Conservation (phyloP, 2,888 invertebrate species). For the Drosophila robusta region DNA sequence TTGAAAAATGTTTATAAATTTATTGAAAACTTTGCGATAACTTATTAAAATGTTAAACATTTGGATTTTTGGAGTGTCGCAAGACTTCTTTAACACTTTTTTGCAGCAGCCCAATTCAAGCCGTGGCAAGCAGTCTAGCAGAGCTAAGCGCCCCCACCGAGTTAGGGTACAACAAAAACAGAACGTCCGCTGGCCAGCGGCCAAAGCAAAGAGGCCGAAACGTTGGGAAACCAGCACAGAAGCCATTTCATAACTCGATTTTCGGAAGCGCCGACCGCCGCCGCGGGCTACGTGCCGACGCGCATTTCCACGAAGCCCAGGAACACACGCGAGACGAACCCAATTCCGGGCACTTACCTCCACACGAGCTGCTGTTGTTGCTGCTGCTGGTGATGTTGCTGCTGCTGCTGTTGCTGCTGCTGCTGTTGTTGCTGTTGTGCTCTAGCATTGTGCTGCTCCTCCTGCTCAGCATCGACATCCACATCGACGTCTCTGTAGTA, state of each 20-base stretch:
- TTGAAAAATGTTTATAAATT: too few species aligned
- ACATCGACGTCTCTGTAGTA: constrained; percentile 88
- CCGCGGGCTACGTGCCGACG: constrained; percentile 54
- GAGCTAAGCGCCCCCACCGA: neutral
- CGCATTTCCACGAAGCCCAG: constrained; percentile 41
- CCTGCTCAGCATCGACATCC: constrained; percentile 57
- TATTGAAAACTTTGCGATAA: too few species aligned
- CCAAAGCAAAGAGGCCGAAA: constrained; percentile 11
- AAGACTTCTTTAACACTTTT: too few species aligned
- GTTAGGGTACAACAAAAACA: constrained; percentile 29
- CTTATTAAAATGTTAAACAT: too few species aligned
- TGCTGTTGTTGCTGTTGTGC: neutral
- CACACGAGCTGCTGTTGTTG: constrained; percentile 55
- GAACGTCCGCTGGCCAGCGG: constrained; percentile 16
- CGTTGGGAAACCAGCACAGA: constrained; percentile 35
- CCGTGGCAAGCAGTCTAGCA: neutral
- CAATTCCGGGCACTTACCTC: constrained; percentile 60
- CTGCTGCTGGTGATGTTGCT: constrained; percentile 45
- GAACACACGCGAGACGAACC: constrained; percentile 14
- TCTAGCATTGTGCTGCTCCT: constrained; percentile 39
- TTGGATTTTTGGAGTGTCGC: too few species aligned
- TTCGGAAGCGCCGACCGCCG: constrained; percentile 40
- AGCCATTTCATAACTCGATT: constrained; percentile 66
- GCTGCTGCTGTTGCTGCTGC: constrained; percentile 1
- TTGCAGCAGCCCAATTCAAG: too few species aligned